phyloP scores from a whole-genome alignment of 35 echinoderm and acorn worm species.

The Lytechinus variegatus region DNA sequence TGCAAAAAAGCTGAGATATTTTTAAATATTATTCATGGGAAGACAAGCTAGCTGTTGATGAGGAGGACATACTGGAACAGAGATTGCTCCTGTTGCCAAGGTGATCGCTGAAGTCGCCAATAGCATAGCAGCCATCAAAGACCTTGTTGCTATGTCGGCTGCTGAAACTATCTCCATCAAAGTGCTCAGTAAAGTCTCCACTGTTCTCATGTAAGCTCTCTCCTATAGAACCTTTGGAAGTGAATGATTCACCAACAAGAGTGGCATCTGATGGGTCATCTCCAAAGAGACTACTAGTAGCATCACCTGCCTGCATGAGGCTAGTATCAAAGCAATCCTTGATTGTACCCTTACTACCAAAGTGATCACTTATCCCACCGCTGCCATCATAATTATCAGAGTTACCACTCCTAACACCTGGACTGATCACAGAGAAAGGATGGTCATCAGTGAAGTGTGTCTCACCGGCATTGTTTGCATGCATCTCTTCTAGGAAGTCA shows the following conservation, averaged over 20 bases:
- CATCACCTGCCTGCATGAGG: conserved; percentile 10
- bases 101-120: conserved; percentile 50
- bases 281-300: conserved; percentile 5
- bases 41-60: conserved; percentile 62
- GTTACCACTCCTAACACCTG: not conserved
- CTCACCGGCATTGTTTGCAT: conserved; percentile 30
- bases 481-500: conserved; percentile 78
- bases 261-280: not conserved
- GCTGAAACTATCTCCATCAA: conserved; percentile 21
- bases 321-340: not conserved
- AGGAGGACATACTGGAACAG: conserved; percentile 62
- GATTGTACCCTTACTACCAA: not conserved
- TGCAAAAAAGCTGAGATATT: not conserved
- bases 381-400: not conserved
- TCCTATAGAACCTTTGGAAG: conserved; percentile 9
- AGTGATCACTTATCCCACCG: not conserved
- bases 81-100: conserved; percentile 48
- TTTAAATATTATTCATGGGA: conserved; percentile 54
- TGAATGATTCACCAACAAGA: not conserved
- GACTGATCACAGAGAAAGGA: not conserved
- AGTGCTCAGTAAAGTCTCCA: conserved; percentile 32
- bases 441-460: conserved; percentile 1
- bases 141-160: conserved; percentile 45
- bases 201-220: not conserved
- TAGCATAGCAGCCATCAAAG: conserved; percentile 46